These are phyloP conservation scores for Yponomeuta evonymella DNA, from an alignment of 2,888 invertebrate species.

Conservation along the genomic window DNA sequence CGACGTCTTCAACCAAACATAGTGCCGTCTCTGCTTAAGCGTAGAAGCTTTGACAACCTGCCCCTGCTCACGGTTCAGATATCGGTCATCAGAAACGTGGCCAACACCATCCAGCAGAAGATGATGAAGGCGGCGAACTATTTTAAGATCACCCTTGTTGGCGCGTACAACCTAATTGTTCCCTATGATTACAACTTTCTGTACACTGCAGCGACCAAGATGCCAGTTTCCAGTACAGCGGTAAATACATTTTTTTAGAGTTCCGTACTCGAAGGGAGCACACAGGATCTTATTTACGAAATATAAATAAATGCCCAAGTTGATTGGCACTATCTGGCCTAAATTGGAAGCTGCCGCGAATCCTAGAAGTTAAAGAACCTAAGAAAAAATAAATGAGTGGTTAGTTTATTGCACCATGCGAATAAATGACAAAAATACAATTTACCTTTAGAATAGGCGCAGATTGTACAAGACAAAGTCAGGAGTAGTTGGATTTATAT, in stretches of 20 bases:
- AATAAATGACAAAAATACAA: no score
- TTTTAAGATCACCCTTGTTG: constrained; percentile 52
- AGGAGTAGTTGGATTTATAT: no score
- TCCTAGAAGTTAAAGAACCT: no score
- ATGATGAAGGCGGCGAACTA: constrained; percentile 44
- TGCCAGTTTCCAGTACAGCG: constrained; percentile 36
- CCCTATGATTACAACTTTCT: constrained; percentile 34
- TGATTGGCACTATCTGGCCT: no score
- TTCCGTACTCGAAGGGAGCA: no score
- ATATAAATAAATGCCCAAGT: no score
- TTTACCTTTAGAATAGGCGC: no score
- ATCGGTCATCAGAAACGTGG: constrained; percentile 33
- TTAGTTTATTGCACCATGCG: no score
- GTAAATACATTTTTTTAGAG: constrained; percentile 29
- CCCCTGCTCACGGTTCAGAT: constrained; percentile 51
- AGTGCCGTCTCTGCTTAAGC: constrained; percentile 31
- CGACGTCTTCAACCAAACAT: constrained; percentile 53
- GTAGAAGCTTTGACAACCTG: constrained; percentile 60
- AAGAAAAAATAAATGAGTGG: no score
- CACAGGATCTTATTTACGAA: not conserved
- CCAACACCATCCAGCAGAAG: constrained; percentile 41
- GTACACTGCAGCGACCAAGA: constrained; percentile 49
- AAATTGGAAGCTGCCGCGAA: no score
- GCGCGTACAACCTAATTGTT: constrained; percentile 47
- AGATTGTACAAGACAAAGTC: no score